A percentile compares a stretch with the other conserved stretches of the same genome.
Conservation (phyloP, 2,888 invertebrate species). For the Trissonchulus sp. region DNA sequence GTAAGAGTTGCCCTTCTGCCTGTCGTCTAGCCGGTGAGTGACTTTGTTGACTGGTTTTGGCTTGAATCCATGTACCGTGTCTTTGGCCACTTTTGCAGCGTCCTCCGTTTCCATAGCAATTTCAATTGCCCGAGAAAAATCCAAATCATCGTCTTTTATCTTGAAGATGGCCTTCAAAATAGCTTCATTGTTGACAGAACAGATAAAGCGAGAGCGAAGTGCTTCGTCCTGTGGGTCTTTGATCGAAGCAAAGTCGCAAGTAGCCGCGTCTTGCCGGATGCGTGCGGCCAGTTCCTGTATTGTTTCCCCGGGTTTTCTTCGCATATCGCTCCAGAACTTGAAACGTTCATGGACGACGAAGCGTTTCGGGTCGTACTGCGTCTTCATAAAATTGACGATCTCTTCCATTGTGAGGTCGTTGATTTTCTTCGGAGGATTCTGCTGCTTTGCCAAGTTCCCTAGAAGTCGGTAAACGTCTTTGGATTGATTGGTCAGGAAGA, state of each 20-base stretch:
- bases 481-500: slow-evolving; percentile 26
- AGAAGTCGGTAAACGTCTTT: slow-evolving; percentile 32
- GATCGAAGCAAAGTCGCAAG: slow-evolving; percentile 36
- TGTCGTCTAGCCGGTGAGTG: slow-evolving; percentile 31
- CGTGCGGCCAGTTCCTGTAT: slow-evolving; percentile 37
- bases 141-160: slow-evolving; percentile 34
- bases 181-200: slow-evolving; percentile 36
- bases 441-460: slow-evolving; percentile 19
- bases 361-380: no score
- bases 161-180: slow-evolving; percentile 37
- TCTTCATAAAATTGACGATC: slow-evolving; percentile 22
- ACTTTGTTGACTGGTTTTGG: slow-evolving; percentile 33
- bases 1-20: slow-evolving; percentile 1
- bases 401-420: slow-evolving; percentile 23
- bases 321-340: slow-evolving; percentile 37
- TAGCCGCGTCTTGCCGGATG: slow-evolving; percentile 36
- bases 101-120: no score
- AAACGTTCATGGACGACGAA: slow-evolving; percentile 35
- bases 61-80: slow-evolving; percentile 35
- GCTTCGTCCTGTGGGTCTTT: no score
- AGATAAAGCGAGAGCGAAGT: slow-evolving; percentile 36
- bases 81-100: no score
- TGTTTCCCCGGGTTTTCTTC: slow-evolving; percentile 36
- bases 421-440: slow-evolving; percentile 21
- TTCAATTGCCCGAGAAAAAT: slow-evolving; percentile 31